A percentile compares a stretch with the other conserved stretches of the same genome.
phyloP scores from a whole-genome alignment of 2,888 invertebrate species.

The Caradrina clavipalpis region DNA sequence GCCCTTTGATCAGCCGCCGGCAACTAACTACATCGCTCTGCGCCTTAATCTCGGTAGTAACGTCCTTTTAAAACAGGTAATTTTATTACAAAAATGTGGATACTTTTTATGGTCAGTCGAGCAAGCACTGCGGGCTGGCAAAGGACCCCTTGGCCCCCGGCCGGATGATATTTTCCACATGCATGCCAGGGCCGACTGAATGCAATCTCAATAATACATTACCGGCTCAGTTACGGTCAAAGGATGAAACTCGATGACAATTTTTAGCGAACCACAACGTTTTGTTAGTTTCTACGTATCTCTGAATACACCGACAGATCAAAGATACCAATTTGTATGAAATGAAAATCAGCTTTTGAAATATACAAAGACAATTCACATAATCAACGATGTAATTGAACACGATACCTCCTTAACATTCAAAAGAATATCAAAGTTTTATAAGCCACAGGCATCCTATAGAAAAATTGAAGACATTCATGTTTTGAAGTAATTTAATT shows the following conservation, averaged over 20 bases:
- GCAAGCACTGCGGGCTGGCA: slow-evolving; percentile 76
- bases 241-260: slow-evolving; percentile 76
- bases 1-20: slow-evolving; percentile 89
- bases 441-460: slow-evolving; percentile 22
- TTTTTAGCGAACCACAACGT: slow-evolving; percentile 73
- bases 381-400: slow-evolving; percentile 38
- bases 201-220: slow-evolving; percentile 84
- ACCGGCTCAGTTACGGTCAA: slow-evolving; percentile 80
- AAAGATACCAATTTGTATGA: slow-evolving; percentile 65
- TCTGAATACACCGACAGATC: slow-evolving; percentile 72
- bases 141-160: slow-evolving; percentile 67
- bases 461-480: slow-evolving; percentile 27
- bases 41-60: slow-evolving; percentile 90
- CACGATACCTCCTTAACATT: slow-evolving; percentile 22
- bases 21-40: slow-evolving; percentile 89
- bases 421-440: slow-evolving; percentile 32
- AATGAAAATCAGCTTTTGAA: slow-evolving; percentile 33
- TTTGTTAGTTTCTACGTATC: slow-evolving; percentile 78
- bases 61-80: slow-evolving; percentile 91
- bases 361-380: slow-evolving; percentile 31
- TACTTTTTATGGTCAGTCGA: slow-evolving; percentile 87
- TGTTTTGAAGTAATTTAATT: slow-evolving; percentile 44
- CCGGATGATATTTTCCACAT: slow-evolving; percentile 77
- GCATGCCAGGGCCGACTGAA: slow-evolving; percentile 73
- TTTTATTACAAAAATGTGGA: slow-evolving; percentile 89